Base-by-base conservation (phyloP, 2,888 invertebrate species). In the Exocentrus adspersus region DNA sequence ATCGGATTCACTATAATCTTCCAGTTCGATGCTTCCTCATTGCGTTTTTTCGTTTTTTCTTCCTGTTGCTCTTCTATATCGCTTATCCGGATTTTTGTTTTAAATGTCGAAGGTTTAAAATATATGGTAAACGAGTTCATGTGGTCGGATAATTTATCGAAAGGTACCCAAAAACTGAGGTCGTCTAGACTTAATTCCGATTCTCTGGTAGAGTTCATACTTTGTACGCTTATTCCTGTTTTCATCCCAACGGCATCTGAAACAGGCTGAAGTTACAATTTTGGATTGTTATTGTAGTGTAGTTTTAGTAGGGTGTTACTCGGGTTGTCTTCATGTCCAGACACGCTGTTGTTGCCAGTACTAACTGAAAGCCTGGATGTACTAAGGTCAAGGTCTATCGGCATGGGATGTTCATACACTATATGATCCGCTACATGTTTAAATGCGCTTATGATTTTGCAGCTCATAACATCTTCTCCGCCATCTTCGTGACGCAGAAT, bases 381-480 rank as follows among this genome's bases (percentile, higher is more conserved):
- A n/a, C n/a, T n/a, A n/a, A n/a, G n/a, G n/a, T n/a, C 62, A 16
- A 66, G 20, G 6, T 69, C 52, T 43, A 64, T 46, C 52, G 60
- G 58, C 14, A 69, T 73, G 10, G 71, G 70, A 14, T 58, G 48
- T 37, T 57, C 60, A 37, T 67, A 64, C 2, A 65, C 42, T 4
- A 65, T 21, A 17, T 64, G 68, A 6, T 59, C 52, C 37, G 59
- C 63, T 5, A 53, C 21, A 20, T 65, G 71, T 61, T 65, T 72
- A 37, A 80, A 78, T 4, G 72, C 70, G 60, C 77, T 76, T 1
- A 80, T 71, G 21, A 79, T 68, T 69, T 76, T 79, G 5, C 81
- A 69, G 42, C 75, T 79, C 61, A 74, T 77, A 14, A 79, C 76
- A 0, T 76, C 75, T 6, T 70, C 54, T 30, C 65, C 58, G 2